Evolutionary conservation across 1,140 invertebrate species (phyloP).

Genomic region (Mamestra configurata): DNA sequence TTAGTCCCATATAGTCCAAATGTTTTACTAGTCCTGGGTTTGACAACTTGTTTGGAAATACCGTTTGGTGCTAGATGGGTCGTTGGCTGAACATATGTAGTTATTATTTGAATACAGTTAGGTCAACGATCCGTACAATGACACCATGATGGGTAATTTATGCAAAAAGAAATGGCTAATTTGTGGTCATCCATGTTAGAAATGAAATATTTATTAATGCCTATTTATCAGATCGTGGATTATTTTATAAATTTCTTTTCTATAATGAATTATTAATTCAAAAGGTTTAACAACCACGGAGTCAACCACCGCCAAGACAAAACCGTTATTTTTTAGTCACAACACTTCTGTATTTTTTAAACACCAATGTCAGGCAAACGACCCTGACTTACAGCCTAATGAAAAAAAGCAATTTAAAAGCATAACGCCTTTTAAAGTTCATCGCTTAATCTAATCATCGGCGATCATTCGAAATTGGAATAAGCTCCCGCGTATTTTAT

Average conservation of each 20-base stretch:
- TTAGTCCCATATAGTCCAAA: background rate
- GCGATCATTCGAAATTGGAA: background rate
- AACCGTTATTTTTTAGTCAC: no score
- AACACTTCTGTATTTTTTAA: background rate
- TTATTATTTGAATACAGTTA: background rate
- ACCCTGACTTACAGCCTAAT: conserved; percentile 9
- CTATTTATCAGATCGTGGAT: no score
- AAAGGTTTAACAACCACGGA: background rate
- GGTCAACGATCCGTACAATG: background rate
- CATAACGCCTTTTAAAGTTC: conserved; percentile 12
- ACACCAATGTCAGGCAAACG: background rate
- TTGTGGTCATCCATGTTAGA: background rate
- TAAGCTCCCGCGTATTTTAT: conserved; percentile 5
- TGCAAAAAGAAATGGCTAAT: background rate
- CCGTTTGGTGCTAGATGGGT: conserved; percentile 1
- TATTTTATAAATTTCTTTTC: no score
- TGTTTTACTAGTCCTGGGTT: background rate
- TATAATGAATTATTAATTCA: background rate
- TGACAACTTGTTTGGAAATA: background rate
- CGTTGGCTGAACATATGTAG: no score
- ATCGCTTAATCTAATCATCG: conserved; percentile 8
- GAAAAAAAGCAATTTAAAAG: conserved; percentile 16
- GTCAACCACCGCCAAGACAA: background rate
- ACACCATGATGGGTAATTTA: background rate
- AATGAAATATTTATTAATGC: background rate